These are phyloP conservation scores for Anabacerthia variegaticeps DNA, from an alignment of 2,797 vertebrate genomes.

Conservation along the genomic window DNA sequence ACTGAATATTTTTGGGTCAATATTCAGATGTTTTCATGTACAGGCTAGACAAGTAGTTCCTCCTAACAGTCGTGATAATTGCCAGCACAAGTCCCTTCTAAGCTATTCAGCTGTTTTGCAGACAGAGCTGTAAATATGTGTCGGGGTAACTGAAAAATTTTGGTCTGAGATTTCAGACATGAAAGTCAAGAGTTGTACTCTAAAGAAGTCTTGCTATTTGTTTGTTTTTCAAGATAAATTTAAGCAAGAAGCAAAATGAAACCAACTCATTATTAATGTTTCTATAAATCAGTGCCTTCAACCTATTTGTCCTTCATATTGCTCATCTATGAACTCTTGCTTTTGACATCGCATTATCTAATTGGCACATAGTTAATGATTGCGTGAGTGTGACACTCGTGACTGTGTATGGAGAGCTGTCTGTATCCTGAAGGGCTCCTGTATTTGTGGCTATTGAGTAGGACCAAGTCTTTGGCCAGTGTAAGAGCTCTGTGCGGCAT, in stretches of 20 bases:
- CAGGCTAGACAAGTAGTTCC: not conserved
- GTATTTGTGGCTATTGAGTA: not conserved
- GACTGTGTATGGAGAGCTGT: not conserved
- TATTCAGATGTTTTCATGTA: not conserved
- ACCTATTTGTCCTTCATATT: not conserved
- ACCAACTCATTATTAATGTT: not conserved
- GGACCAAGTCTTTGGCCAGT: accelerated
- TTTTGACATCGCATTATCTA: conserved; percentile 46
- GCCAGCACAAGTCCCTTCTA: not conserved
- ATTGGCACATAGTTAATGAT: conserved; percentile 4
- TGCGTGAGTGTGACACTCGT: not conserved
- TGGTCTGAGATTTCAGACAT: not conserved
- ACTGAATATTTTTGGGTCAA: not conserved
- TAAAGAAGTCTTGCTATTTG: not conserved
- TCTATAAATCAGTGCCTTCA: not conserved
- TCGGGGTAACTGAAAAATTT: not conserved
- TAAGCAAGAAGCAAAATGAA: conserved; percentile 17
- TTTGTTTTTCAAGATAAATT: conserved; percentile 45
- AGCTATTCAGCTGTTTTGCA: not conserved
- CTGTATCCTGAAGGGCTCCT: not conserved
- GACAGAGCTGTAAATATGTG: not conserved
- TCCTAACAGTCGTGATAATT: not conserved
- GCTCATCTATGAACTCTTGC: not conserved
- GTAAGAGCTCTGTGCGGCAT: not conserved
- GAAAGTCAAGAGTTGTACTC: not conserved